These are phyloP conservation scores for Muscicapa striata DNA, from an alignment of 2,797 vertebrate species.

Conservation along the genomic window DNA sequence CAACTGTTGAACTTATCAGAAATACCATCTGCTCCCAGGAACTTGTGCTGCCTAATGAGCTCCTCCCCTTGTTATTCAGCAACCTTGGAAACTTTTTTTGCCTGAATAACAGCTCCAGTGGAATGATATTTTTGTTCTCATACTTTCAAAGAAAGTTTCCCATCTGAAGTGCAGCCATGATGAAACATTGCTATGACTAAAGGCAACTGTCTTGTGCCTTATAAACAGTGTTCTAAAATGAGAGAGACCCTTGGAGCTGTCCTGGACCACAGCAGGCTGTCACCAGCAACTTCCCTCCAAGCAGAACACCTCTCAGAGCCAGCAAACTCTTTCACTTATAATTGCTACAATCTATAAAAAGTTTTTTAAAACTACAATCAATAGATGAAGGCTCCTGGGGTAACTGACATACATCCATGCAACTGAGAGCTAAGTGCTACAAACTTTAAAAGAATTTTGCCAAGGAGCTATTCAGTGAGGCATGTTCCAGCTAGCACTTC, in stretches of 20 bases:
- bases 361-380: neutral
- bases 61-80: neutral
- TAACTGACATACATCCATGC: neutral
- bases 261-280: neutral
- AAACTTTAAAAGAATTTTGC: neutral
- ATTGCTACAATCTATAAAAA: neutral
- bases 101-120: neutral
- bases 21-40: neutral
- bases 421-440: neutral
- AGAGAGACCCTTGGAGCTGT: neutral
- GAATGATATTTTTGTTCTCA: neutral
- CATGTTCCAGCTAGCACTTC: neutral
- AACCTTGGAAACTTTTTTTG: neutral
- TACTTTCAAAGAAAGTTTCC: neutral
- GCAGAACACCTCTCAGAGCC: neutral
- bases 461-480: neutral
- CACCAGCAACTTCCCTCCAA: neutral
- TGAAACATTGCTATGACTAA: neutral
- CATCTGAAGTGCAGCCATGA: rapidly evolving
- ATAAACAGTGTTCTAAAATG: neutral
- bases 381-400: neutral
- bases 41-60: neutral
- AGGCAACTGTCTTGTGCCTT: rapidly evolving
- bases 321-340: neutral
- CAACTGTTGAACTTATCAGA: neutral